These are phyloP conservation scores for Dolichoris vasculosae DNA, from an alignment of 1,140 invertebrate genomes.

Conservation along the genomic window DNA sequence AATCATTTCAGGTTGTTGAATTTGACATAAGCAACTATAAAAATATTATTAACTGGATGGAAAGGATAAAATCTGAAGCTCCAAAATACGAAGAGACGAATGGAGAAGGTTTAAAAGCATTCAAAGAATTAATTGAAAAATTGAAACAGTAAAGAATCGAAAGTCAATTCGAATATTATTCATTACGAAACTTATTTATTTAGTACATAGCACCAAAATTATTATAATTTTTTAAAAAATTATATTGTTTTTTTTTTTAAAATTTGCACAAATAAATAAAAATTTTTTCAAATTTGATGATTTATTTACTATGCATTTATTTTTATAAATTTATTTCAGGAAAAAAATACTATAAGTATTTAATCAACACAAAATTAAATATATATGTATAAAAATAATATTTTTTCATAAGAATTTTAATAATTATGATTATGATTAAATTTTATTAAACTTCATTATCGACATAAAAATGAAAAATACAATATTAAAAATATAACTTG, in stretches of 20 bases:
- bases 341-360: no score
- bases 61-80: conserved; percentile 80
- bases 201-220: not conserved
- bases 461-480: no score
- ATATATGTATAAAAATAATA: no score
- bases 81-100: conserved; percentile 85
- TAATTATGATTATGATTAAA: no score
- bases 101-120: conserved; percentile 71
- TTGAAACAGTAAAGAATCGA: conserved; percentile 54
- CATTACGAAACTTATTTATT: conserved; percentile 1
- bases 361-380: no score
- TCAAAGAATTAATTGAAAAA: conserved; percentile 62
- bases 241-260: not conserved
- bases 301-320: not conserved
- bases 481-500: no score
- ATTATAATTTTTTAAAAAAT: conserved; percentile 3
- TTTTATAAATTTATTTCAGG: no score
- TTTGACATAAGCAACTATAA: conserved; percentile 81
- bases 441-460: no score
- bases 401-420: no score
- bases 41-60: conserved; percentile 82
- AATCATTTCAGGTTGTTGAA: conserved; percentile 77
- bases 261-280: not conserved
- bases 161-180: not conserved
- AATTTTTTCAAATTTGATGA: not conserved